phyloP scores from a whole-genome alignment of 2,797 vertebrate genomes.

The Dicrostonyx torquatus region DNA sequence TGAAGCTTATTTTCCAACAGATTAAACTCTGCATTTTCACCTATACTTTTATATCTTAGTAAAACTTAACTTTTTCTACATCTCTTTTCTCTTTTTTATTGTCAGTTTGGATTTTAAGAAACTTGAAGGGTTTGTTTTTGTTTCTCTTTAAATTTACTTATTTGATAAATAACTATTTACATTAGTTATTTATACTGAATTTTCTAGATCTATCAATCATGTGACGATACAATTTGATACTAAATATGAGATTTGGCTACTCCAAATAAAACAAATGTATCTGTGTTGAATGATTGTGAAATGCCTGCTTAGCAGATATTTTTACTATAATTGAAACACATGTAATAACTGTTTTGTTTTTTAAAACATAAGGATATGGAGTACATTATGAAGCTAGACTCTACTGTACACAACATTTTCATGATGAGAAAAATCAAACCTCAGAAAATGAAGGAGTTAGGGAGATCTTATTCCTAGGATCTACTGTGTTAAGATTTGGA shows the following conservation, averaged over 20 bases:
- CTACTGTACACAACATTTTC: background rate
- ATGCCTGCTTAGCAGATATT: background rate
- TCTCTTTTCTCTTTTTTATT: background rate
- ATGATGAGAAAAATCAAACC: background rate
- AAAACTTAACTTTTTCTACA: background rate
- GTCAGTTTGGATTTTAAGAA: background rate
- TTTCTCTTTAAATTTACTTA: constrained; percentile 7
- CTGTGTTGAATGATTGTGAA: background rate
- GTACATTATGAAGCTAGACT: background rate
- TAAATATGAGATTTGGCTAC: background rate
- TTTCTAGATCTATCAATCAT: background rate
- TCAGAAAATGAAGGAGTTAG: constrained; percentile 7
- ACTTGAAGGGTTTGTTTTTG: background rate
- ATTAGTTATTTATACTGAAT: background rate
- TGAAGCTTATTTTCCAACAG: background rate
- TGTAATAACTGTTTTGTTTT: background rate
- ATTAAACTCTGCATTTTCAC: background rate
- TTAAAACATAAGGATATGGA: background rate
- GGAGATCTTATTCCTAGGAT: background rate
- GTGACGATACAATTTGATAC: background rate
- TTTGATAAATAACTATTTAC: background rate
- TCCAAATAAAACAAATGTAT: background rate
- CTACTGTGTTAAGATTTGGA: background rate
- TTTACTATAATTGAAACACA: constrained; percentile 13
- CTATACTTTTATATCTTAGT: background rate